Percentiles rank a stretch among this genome's conserved stretches.
Evolutionary conservation across 2,888 invertebrate genomes (phyloP).

Genomic region (Scrobipalpa costella): DNA sequence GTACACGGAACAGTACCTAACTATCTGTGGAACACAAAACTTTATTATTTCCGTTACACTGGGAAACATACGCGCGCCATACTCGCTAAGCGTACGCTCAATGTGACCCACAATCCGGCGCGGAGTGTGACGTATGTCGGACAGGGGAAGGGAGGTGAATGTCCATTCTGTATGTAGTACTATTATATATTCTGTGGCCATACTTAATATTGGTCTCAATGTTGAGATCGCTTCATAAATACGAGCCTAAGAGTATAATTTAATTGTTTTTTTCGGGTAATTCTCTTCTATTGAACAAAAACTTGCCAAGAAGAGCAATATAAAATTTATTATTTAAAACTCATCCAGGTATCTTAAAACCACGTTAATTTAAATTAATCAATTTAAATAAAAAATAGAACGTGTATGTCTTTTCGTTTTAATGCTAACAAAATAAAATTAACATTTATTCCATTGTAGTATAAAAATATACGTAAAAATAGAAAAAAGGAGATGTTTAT

Average conservation of each 20-base stretch:
- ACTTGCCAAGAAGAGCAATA: slow-evolving; percentile 71
- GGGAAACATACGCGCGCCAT: too few relatives aligned
- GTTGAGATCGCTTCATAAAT: too few relatives aligned
- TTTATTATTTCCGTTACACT: too few relatives aligned
- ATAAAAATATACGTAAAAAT: slow-evolving; percentile 80
- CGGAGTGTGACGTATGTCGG: too few relatives aligned
- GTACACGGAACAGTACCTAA: too few relatives aligned
- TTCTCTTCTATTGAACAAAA: slow-evolving; percentile 50
- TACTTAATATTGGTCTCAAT: too few relatives aligned
- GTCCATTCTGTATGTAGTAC: too few relatives aligned
- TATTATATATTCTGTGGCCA: too few relatives aligned
- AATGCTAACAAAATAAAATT: slow-evolving; percentile 81
- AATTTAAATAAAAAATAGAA: slow-evolving; percentile 67
- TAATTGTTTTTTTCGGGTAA: slow-evolving; percentile 5
- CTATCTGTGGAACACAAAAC: too few relatives aligned
- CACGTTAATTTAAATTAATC: slow-evolving; percentile 52
- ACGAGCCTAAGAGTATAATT: background rate
- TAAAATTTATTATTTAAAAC: slow-evolving; percentile 78
- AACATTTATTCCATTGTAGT: slow-evolving; percentile 78
- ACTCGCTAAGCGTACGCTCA: too few relatives aligned
- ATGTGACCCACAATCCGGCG: too few relatives aligned
- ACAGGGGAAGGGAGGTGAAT: too few relatives aligned
- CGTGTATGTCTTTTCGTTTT: slow-evolving; percentile 79
- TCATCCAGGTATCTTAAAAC: slow-evolving; percentile 64
- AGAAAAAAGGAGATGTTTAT: slow-evolving; percentile 65